phyloP scores from a whole-genome alignment of 2,113 vertebrate genomes.

The Tretioscincus oriximinensis region DNA sequence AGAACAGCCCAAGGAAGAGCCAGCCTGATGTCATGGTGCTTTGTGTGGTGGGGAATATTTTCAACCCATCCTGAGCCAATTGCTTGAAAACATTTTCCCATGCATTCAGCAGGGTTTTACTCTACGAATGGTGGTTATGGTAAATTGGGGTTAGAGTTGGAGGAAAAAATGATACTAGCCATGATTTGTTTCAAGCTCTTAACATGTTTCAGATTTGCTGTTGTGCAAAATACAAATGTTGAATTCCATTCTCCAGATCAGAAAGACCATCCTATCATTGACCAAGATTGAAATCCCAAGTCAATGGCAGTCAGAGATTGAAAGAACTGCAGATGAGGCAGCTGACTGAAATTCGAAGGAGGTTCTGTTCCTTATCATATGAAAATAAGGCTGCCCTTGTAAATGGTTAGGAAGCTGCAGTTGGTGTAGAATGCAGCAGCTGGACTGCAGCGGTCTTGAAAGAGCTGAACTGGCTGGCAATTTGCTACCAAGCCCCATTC shows the following conservation, averaged over 20 bases:
- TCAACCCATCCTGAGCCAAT: slow-evolving; percentile 58
- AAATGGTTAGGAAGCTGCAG: slow-evolving; percentile 17
- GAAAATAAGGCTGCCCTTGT: background rate
- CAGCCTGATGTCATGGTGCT: slow-evolving; percentile 56
- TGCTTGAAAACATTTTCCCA: slow-evolving; percentile 47
- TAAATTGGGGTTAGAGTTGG: background rate
- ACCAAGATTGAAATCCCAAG: slow-evolving; percentile 38
- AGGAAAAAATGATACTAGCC: background rate
- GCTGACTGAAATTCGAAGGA: background rate
- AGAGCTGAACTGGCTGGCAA: no score
- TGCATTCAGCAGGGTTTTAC: slow-evolving; percentile 28
- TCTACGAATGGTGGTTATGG: background rate
- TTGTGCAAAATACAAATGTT: slow-evolving; percentile 39
- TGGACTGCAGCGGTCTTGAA: no score
- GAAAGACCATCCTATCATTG: slow-evolving; percentile 48
- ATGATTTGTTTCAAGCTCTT: slow-evolving; percentile 21
- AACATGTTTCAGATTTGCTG: slow-evolving; percentile 48
- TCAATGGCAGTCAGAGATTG: slow-evolving; percentile 40
- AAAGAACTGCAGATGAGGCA: background rate
- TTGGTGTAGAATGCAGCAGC: no score
- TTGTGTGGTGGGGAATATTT: slow-evolving; percentile 50
- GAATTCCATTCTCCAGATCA: slow-evolving; percentile 45
- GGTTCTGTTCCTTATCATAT: slow-evolving; percentile 24
- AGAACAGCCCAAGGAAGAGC: slow-evolving; percentile 42
- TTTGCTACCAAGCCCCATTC: no score